Evolutionary conservation across 1,140 invertebrate genomes (phyloP).

Genomic region (Atta colombica): DNA sequence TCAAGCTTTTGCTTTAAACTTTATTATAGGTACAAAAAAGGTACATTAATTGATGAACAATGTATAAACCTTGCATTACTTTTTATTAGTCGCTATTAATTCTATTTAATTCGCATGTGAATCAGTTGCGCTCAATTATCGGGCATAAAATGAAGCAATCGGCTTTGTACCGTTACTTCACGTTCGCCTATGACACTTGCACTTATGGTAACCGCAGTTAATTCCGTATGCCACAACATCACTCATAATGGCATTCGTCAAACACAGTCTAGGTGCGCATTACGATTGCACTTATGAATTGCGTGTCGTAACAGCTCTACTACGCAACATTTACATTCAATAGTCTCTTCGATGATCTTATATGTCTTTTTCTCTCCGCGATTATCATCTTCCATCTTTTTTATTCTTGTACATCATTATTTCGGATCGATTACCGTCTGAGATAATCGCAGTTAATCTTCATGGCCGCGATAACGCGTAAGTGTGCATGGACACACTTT

Average conservation of each 20-base stretch:
- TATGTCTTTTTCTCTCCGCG: slow-evolving; percentile 1
- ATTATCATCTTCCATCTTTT: neutral
- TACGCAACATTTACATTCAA: slow-evolving; percentile 55
- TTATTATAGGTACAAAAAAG: neutral
- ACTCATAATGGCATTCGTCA: slow-evolving; percentile 51
- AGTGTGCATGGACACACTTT: slow-evolving; percentile 32
- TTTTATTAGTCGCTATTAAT: slow-evolving; percentile 36
- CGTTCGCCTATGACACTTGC: slow-evolving; percentile 50
- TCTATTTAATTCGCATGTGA: neutral
- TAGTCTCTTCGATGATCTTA: slow-evolving; percentile 15
- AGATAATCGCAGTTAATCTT: slow-evolving; percentile 36
- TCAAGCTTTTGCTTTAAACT: neutral
- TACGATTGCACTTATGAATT: slow-evolving; percentile 38
- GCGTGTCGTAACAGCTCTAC: slow-evolving; percentile 35
- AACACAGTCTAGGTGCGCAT: slow-evolving; percentile 35
- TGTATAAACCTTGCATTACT: neutral
- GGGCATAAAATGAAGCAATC: slow-evolving; percentile 53
- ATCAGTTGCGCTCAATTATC: slow-evolving; percentile 30
- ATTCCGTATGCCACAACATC: slow-evolving; percentile 51
- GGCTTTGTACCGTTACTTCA: slow-evolving; percentile 24
- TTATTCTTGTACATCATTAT: slow-evolving; percentile 3
- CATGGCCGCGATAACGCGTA: neutral
- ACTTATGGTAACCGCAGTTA: slow-evolving; percentile 51
- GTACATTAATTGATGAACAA: neutral
- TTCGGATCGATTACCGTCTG: slow-evolving; percentile 36